Percentiles rank a stretch among this genome's conserved stretches.
phyloP scores from a whole-genome alignment of 2,113 vertebrate genomes.

The Lagopus muta region DNA sequence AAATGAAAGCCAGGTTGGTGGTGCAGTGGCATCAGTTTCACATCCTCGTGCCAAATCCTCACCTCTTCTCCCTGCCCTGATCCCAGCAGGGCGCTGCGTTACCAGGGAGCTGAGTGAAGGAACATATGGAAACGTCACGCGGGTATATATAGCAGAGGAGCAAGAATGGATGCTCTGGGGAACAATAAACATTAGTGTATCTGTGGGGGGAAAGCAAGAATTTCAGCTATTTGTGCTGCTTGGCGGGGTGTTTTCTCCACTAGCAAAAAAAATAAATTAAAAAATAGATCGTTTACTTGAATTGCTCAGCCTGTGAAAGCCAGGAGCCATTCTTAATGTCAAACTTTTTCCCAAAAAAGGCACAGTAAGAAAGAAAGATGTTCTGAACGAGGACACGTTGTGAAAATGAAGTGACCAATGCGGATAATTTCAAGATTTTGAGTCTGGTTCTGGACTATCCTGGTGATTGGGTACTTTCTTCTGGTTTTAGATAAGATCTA shows the following conservation, averaged over 20 bases:
- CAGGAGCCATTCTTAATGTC: not conserved
- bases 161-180: constrained; percentile 56
- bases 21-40: not conserved
- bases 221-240: not conserved
- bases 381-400: constrained; percentile 32
- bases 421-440: not conserved
- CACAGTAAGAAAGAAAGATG: not conserved
- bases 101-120: constrained; percentile 29
- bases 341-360: not conserved
- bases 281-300: not conserved
- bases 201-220: not conserved
- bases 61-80: not conserved
- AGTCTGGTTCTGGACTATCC: constrained; percentile 10
- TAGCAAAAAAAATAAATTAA: not conserved
- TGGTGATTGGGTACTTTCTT: not conserved
- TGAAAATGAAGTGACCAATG: constrained; percentile 20
- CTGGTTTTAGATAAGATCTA: not conserved
- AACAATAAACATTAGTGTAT: constrained; percentile 43
- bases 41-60: not conserved
- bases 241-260: not conserved
- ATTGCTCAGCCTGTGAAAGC: not conserved
- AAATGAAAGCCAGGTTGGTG: not conserved
- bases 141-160: constrained; percentile 24
- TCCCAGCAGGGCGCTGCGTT: not conserved
- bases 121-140: constrained; percentile 50